Base-by-base conservation (phyloP, 1,140 invertebrate species). In the Dysdera silvatica region DNA sequence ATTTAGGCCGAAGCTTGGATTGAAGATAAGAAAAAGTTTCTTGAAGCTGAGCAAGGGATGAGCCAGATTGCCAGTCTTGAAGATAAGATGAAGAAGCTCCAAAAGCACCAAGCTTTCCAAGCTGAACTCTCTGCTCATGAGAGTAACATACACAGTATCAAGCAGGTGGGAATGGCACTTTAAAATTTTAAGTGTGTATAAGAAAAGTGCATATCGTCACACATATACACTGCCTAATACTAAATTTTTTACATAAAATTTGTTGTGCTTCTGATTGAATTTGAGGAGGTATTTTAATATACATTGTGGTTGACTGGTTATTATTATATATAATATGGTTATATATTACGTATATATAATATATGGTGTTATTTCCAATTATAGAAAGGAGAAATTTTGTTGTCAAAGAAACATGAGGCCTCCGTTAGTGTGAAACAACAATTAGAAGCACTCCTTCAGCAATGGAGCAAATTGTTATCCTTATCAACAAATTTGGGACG, bases 41-140 rank as follows among this genome's bases (percentile, higher is more conserved):
- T 95, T 4, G 84, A 89, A 69, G 82, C 85, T 0, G 87, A 91
- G 73, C 77, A 79, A 16, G 0, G 86, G 89, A 73, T 85, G 86
- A 5, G 85, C 81, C 56, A 64, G 16, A 69, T 69, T 29, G 71
- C 70, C 20, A 71, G 69, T 55, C 69, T 83, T 29, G 75, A 81
- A 61, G 80, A 80, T 49, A 83, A 83, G 72, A 80, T 98, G 71
- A 95, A 95, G 78, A 91, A 93, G 72, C 78, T 98, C n/a, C 91
- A 98, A 76, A 96, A 96, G 74, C 93, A 98, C 76, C 95, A 98
- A 78, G 92, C 94, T 0, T 97, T 98, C 78, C 88, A 97, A 74
- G 92, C 93, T 0, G 95, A 98, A 77, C 80, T 98, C 35, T 80
- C 85, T 0, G 91, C 93, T 10, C 95, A 98, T 78, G 83, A 88